phyloP scores from a whole-genome alignment of 2,797 vertebrate genomes.

The Pteronotus mesoamericanus region DNA sequence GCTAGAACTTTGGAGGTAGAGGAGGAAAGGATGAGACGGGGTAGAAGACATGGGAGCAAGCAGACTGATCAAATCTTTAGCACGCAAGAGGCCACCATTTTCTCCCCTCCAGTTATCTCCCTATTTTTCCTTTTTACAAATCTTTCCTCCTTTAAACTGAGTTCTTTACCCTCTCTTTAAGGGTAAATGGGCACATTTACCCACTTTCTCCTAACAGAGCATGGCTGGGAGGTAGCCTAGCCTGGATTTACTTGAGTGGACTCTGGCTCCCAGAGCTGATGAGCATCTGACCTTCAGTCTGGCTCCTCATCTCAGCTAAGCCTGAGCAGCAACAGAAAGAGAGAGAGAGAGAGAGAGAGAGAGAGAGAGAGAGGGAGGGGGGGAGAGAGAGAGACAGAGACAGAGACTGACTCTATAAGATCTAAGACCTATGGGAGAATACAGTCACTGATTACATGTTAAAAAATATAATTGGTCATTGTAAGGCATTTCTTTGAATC shows the following conservation, averaged over 20 bases:
- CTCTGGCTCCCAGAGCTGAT: neutral
- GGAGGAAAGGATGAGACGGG: neutral
- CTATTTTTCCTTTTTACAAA: neutral
- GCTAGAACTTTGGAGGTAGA: neutral
- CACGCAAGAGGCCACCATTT: neutral
- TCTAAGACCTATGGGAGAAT: neutral
- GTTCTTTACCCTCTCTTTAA: neutral
- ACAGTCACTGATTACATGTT: neutral
- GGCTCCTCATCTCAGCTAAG: neutral
- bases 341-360: neutral
- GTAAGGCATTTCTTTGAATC: neutral
- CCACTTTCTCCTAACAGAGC: neutral
- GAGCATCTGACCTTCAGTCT: neutral
- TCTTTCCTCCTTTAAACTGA: neutral
- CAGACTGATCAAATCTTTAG: neutral
- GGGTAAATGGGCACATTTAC: neutral
- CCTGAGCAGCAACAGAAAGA: neutral
- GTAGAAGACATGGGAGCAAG: too few relatives aligned
- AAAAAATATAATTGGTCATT: neutral
- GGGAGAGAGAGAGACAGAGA: neutral
- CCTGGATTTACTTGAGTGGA: neutral
- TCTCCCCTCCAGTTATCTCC: neutral
- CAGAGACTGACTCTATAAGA: neutral
- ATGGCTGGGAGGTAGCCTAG: neutral
- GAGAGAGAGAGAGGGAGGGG: neutral